Conservation (phyloP, 2,113 vertebrate genomes). For the sheep (Ovis aries) region DNA sequence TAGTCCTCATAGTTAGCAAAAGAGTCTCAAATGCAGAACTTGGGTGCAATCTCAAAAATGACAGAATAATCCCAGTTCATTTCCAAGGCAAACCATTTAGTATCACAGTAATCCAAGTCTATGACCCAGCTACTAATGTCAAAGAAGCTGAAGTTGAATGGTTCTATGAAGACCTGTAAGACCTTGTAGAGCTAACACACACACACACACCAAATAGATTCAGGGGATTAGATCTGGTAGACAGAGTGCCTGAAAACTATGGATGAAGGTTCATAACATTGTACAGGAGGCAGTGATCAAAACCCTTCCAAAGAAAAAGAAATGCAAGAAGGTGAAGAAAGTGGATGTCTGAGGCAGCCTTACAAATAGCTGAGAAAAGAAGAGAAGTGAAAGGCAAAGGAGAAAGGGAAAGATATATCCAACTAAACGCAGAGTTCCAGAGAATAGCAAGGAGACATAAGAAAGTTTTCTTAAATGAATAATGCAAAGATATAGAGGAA, state of each 20-base stretch:
- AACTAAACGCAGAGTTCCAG: background rate
- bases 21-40: background rate
- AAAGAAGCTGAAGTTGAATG: background rate
- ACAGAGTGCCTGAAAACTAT: background rate
- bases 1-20: background rate
- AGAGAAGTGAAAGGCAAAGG: background rate
- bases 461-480: background rate
- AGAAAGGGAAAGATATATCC: background rate
- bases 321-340: background rate
- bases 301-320: background rate
- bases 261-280: background rate
- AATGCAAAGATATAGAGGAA: background rate
- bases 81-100: background rate
- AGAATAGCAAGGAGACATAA: background rate
- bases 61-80: background rate
- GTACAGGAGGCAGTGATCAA: background rate
- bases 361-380: background rate
- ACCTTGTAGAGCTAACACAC: background rate
- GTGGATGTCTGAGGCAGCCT: background rate
- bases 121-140: background rate
- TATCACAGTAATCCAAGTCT: background rate
- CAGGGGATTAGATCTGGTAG: background rate
- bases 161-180: background rate
- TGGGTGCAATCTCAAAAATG: background rate
- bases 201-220: background rate